Evolutionary conservation across 2,888 invertebrate genomes (phyloP).

Genomic region (Macrophya annulata): DNA sequence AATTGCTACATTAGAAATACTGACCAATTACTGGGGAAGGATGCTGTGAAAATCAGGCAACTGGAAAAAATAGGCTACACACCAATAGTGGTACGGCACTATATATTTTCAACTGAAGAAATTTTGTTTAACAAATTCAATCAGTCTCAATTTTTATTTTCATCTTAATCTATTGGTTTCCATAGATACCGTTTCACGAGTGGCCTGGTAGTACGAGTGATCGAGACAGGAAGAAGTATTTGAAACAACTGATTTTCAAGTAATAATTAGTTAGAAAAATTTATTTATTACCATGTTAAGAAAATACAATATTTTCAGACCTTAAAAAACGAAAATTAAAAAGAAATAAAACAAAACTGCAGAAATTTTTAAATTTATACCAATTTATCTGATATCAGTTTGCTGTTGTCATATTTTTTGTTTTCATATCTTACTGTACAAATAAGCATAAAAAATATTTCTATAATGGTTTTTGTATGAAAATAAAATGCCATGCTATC

Average conservation of each 20-base stretch:
- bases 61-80: conserved; percentile 81
- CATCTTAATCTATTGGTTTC: conserved; percentile 52
- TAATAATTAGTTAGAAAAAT: conserved; percentile 2
- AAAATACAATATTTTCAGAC: neutral
- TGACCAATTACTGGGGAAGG: conserved; percentile 81
- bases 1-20: conserved; percentile 83
- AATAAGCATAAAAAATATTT: neutral
- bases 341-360: neutral
- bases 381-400: neutral
- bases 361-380: neutral
- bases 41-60: conserved; percentile 85
- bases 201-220: neutral
- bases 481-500: neutral
- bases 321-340: neutral
- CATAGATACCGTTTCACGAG: conserved; percentile 21
- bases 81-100: conserved; percentile 71
- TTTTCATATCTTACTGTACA: neutral
- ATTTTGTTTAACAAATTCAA: conserved; percentile 69
- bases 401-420: neutral
- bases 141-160: conserved; percentile 34
- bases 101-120: conserved; percentile 58
- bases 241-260: conserved; percentile 16
- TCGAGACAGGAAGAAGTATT: neutral
- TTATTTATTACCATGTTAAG: neutral
- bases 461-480: neutral